These are phyloP conservation scores for Drosophila pectinifera DNA, from an alignment of 1,140 invertebrate species.

Conservation along the genomic window DNA sequence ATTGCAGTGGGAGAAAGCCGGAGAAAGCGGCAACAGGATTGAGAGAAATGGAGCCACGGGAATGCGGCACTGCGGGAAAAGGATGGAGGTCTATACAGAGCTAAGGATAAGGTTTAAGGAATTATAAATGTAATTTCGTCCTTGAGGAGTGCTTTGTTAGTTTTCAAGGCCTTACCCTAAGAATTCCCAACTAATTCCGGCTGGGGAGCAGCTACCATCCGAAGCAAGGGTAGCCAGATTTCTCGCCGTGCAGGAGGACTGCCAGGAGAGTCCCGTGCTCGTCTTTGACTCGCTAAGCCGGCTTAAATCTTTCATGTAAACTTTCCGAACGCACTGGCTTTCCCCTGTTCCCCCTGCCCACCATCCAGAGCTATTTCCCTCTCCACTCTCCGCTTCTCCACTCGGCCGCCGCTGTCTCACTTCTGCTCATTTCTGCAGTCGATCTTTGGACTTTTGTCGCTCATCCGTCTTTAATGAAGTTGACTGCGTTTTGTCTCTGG, in stretches of 20 bases:
- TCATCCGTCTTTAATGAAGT: constrained; percentile 72
- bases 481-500: constrained; percentile 50
- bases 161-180: not conserved
- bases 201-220: no score
- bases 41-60: constrained; percentile 15
- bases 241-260: not conserved
- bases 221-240: not conserved
- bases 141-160: not conserved
- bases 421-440: constrained; percentile 50
- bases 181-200: not conserved
- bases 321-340: constrained; percentile 49
- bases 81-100: not conserved
- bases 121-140: no score
- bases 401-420: not conserved
- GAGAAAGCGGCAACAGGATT: constrained; percentile 20
- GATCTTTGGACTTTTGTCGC: constrained; percentile 60
- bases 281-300: constrained; percentile 78
- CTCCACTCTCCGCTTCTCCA: not conserved
- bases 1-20: constrained; percentile 29
- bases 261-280: constrained; percentile 8
- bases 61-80: constrained; percentile 19
- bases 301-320: constrained; percentile 81
- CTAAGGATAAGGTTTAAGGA: not conserved
- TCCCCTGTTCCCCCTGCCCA: constrained; percentile 6
- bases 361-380: constrained; percentile 1